phyloP scores from a whole-genome alignment of 2,888 invertebrate genomes.

The Mantis religiosa region DNA sequence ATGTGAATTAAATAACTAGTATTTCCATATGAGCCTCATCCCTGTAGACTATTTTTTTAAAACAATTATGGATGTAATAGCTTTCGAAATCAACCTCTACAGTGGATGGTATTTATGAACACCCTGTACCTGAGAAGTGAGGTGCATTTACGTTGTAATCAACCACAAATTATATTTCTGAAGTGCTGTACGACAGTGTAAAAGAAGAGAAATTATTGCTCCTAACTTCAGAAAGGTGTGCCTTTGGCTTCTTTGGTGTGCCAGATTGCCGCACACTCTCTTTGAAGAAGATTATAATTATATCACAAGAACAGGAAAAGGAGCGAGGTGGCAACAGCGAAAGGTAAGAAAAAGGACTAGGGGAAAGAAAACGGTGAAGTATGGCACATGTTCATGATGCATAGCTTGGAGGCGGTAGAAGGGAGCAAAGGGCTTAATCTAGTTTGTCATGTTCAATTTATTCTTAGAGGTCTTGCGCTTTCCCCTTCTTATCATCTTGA shows the following conservation, averaged over 20 bases:
- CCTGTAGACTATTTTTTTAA: no score
- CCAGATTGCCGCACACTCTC: background rate
- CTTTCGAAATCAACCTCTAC: background rate
- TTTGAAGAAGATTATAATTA: background rate
- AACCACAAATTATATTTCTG: background rate
- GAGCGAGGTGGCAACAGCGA: background rate
- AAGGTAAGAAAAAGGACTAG: background rate
- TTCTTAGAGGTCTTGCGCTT: background rate
- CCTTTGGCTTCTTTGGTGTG: background rate
- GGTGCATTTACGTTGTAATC: background rate
- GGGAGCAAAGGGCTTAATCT: constrained; percentile 20
- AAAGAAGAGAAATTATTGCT: background rate
- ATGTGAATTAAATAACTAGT: no score
- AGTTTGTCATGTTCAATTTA: constrained; percentile 28
- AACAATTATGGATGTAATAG: no score
- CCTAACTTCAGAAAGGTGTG: background rate
- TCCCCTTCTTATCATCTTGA: background rate
- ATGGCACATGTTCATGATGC: background rate
- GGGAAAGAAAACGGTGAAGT: background rate
- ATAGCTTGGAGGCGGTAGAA: background rate
- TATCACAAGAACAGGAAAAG: background rate
- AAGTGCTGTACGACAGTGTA: background rate
- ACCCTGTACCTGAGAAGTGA: background rate
- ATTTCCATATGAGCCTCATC: no score
- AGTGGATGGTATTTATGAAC: background rate